Evolutionary conservation across 2,888 invertebrate species (phyloP).

Genomic region (Ornithoptera priamus): DNA sequence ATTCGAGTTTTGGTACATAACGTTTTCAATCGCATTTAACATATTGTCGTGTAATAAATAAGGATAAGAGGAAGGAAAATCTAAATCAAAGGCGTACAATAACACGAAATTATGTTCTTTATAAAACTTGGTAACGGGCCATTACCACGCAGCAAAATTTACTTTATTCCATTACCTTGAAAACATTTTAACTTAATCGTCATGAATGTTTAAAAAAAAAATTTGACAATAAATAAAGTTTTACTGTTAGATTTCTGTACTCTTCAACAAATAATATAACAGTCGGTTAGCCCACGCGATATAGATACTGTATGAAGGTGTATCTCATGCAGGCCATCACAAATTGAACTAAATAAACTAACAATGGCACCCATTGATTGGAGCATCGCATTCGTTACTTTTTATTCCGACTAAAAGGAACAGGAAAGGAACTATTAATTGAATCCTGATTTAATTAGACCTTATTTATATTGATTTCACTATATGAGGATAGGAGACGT

Average conservation of each 20-base stretch:
- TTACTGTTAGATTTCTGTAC: neutral
- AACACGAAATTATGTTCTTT: neutral
- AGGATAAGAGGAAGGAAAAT: conserved; percentile 2
- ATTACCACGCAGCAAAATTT: too few relatives aligned
- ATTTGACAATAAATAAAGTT: neutral
- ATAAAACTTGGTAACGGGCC: too few relatives aligned
- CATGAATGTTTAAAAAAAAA: too few relatives aligned
- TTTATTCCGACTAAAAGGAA: neutral
- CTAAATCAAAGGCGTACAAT: neutral
- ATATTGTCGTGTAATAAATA: neutral
- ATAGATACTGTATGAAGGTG: neutral
- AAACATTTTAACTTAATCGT: too few relatives aligned
- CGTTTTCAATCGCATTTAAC: neutral
- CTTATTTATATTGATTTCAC: neutral
- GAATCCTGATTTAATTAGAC: neutral
- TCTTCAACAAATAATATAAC: neutral
- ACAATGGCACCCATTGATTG: conserved; percentile 11
- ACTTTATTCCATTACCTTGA: too few relatives aligned
- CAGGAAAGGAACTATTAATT: neutral
- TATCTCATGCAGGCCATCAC: neutral
- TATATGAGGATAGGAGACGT: neutral
- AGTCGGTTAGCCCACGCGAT: neutral
- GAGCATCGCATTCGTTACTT: neutral
- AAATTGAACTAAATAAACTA: conserved; percentile 19
- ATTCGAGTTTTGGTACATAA: too few relatives aligned